Base-by-base conservation (phyloP, 1,140 invertebrate genomes). In the Drosophila elegans region DNA sequence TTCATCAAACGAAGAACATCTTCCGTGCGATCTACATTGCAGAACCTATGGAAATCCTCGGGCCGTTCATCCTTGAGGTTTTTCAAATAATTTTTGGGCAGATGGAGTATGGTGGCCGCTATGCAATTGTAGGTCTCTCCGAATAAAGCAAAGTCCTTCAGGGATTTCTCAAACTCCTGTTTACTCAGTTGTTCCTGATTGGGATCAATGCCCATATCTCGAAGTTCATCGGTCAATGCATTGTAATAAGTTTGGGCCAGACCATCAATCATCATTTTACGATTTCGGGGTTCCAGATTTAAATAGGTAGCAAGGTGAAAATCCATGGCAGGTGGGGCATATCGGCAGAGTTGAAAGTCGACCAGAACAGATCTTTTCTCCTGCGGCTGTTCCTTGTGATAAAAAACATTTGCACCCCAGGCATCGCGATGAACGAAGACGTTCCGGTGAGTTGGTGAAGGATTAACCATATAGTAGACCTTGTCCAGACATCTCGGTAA, bases 331-430 rank as follows among this genome's bases (percentile, higher is more conserved):
- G 94, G 94, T 16, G 94, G 94, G 42, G 93, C 93, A 77, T 93
- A 94, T 38, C 93, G 92, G 2, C 93, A 76, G 3, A 94, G 77
- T 86, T 95, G 94, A 63, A 94, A 95, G 78, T 95, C 95, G 1
- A 95, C 93, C 1, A 95, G 77, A 2, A 94, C 69, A 59, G 94
- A 95, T 6, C 93, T 90, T 9, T 79, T 63, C 5, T 12, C 74
- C 42, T 38, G 93, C 13, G 57, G 93, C 4, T 54, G 41, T 0
- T 54, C 83, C 56, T 94, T 94, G 72, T 93, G 94, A 78, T 94
- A 95, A 71, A 95, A 91, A 0, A 95, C 74, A 76, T 95, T 95
- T 41, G 94, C 95, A 21, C 93, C 93, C 95, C 95, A 95, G 4
- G 94, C 88, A 91, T 96, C 94, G 0, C 94, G 93, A 82, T 95